Conservation (phyloP, 2,797 vertebrate genomes). For the Paratrypauchen microcephalus region DNA sequence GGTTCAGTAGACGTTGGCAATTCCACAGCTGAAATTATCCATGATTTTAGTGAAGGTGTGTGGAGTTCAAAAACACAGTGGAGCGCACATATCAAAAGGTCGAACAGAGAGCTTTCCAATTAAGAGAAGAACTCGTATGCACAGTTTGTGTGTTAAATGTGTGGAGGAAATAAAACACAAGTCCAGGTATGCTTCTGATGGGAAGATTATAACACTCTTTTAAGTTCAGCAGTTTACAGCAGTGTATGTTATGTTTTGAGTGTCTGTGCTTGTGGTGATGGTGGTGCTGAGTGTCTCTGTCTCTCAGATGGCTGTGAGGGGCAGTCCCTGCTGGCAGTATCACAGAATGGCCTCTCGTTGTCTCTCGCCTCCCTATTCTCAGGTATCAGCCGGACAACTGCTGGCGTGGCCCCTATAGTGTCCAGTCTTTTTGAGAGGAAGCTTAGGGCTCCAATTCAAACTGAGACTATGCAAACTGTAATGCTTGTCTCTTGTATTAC, state of each 20-base stretch:
- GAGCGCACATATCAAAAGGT: too few relatives aligned
- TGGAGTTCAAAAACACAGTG: too few relatives aligned
- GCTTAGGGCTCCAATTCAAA: constrained; percentile 53
- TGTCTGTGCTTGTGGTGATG: constrained; percentile 49
- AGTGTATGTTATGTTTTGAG: constrained; percentile 19
- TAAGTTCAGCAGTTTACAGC: constrained; percentile 13
- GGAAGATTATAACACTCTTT: too few relatives aligned
- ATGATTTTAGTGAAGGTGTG: too few relatives aligned
- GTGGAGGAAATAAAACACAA: too few relatives aligned
- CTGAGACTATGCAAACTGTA: constrained; percentile 26
- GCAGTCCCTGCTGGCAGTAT: constrained; percentile 90
- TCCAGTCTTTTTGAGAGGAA: constrained; percentile 21
- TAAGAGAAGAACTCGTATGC: too few relatives aligned
- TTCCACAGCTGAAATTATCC: too few relatives aligned
- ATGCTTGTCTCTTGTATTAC: background rate
- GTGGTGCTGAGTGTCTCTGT: constrained; percentile 79
- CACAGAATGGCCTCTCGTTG: constrained; percentile 88
- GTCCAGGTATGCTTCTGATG: too few relatives aligned
- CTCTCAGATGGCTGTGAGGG: constrained; percentile 92
- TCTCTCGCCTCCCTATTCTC: constrained; percentile 94
- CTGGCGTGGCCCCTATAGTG: constrained; percentile 27
- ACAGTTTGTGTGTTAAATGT: too few relatives aligned
- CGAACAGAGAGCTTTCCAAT: too few relatives aligned
- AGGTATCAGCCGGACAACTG: constrained; percentile 77
- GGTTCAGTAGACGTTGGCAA: too few relatives aligned